These are phyloP conservation scores for Salvator merianae DNA, from an alignment of 2,113 vertebrate species.

Conservation along the genomic window DNA sequence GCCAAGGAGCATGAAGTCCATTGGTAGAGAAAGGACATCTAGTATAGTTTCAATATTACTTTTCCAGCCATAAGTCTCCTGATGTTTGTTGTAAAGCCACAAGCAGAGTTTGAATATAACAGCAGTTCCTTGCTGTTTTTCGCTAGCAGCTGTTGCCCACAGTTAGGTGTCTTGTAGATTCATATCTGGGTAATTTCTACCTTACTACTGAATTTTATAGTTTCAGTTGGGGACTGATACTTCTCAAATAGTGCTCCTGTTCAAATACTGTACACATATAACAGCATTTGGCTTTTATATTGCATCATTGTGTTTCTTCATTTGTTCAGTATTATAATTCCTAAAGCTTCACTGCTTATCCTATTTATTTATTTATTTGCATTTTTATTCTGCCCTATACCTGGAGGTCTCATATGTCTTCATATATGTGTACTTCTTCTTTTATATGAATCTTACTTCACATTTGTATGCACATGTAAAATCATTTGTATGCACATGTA, in stretches of 20 bases:
- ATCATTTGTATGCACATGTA: too few species aligned
- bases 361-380: too few species aligned
- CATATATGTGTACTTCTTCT: too few species aligned
- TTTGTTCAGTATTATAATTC: neutral
- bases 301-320: neutral
- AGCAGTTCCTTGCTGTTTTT: too few species aligned
- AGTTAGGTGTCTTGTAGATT: too few species aligned
- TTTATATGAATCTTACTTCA: too few species aligned
- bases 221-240: neutral
- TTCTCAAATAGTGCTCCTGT: neutral
- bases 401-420: too few species aligned
- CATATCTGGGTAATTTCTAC: neutral
- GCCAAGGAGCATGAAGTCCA: neutral
- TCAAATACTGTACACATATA: neutral
- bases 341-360: too few species aligned
- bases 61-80: neutral
- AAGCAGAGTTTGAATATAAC: neutral
- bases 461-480: too few species aligned
- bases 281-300: neutral
- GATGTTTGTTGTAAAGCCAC: neutral
- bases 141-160: too few species aligned
- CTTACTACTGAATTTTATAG: neutral
- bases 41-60: neutral
- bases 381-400: too few species aligned
- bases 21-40: too few species aligned